Base-by-base conservation (phyloP, 1,140 invertebrate species). In the Drosophila pectinifera region DNA sequence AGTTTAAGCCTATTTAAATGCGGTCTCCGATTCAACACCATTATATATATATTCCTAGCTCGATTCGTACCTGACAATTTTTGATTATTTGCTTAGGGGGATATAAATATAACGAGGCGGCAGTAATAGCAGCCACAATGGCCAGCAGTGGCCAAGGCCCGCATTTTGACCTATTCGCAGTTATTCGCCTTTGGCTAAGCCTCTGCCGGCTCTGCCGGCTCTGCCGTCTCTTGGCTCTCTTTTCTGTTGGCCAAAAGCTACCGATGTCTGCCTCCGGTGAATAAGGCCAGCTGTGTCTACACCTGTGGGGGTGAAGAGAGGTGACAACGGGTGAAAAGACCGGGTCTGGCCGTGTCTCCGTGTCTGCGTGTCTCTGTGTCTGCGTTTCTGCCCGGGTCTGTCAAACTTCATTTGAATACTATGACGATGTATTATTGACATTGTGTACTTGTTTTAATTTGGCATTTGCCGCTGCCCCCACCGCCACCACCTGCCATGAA, bases 341-440 rank as follows among this genome's bases (percentile, higher is more conserved):
- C 31, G 49, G 49, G 16, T 31, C 11, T 46, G 28, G 18, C 18
- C 34, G 18, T 54, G 14, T 41, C n/a, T 51, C 8, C 43, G 31
- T 49, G 51, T 46, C n/a, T 65, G 42, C 38, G 31, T 31, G 10
- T 31, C 28, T 54, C 8, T 39, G 31, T 49, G 51, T 46, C n/a
- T 65, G 42, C 38, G 31, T 31, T 31, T 31, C 28, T 54, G 28
- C 38, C 48, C 67, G 68, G 68, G 80, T 54, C 78, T 86, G 83
- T 83, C 83, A 83, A 83, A 86, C 75, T 78, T 88, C 83, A 88
- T 86, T 88, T 86, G 73, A 86, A 86, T 86, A 88, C 79, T 88
- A 80, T 88, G 83, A 86, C 83, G 83, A 83, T 83, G 83, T 86
- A 79, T 88, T 86, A 88, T 86, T 86, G 82, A 86, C 84, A 89